Conservation (phyloP, 2,113 vertebrate genomes). For the Rattus rattus region DNA sequence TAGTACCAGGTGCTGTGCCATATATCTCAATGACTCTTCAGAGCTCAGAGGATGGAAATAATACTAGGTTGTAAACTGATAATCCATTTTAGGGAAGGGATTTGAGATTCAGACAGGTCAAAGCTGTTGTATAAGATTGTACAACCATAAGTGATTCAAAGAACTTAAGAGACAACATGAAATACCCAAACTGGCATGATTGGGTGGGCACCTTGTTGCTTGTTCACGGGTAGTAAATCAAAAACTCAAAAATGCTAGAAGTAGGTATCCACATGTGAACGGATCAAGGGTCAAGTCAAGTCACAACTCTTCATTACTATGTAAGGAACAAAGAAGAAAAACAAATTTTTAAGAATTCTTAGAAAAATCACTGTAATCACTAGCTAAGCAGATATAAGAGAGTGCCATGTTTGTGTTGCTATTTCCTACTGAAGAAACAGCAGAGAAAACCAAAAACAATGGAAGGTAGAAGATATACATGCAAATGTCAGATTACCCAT, state of each 20-base stretch:
- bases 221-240: slow-evolving; percentile 15
- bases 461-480: neutral
- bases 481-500: neutral
- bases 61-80: neutral
- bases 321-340: slow-evolving; percentile 13
- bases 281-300: slow-evolving; percentile 39
- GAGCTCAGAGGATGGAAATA: neutral
- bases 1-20: neutral
- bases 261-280: slow-evolving; percentile 10
- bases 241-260: slow-evolving; percentile 42
- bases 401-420: neutral
- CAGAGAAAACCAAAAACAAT: neutral
- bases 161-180: neutral
- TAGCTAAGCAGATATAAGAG: neutral
- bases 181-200: neutral
- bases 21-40: neutral
- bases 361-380: neutral
- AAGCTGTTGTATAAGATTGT: slow-evolving; percentile 36
- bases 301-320: slow-evolving; percentile 52
- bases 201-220: neutral
- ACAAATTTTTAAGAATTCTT: slow-evolving; percentile 14
- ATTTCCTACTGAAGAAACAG: slow-evolving; percentile 12
- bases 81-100: slow-evolving; percentile 33
- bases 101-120: neutral
- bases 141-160: slow-evolving; percentile 32